Evolutionary conservation across 2,888 invertebrate species (phyloP), one percentile per base, ranked within the genome.

Genomic region (Drosophila monieri): DNA sequence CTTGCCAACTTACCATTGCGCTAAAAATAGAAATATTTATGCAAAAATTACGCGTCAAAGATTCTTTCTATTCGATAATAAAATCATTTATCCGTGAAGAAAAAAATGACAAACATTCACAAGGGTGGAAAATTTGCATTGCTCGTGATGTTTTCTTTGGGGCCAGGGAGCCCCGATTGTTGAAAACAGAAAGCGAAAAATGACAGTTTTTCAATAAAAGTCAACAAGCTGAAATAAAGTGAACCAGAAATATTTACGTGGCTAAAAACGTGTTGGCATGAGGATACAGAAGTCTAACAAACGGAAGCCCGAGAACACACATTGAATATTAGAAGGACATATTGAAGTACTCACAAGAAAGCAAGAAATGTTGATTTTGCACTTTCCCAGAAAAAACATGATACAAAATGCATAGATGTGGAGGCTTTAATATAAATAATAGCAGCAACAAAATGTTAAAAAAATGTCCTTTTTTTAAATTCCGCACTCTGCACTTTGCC

Each of bases 121-220:
- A 30, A 41, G 55, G 47, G 41, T 48, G 30, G 15, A 8, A 49
- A 62, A 54, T 65, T 77, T 57, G 44, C 61, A 56, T 62, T 41
- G 15, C 43, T 23, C 52, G 21, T 5, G n/a, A 12, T 6, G 23
- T 21, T 47, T 52, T 37, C 5, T 44, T 18, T 18, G 15, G 37
- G 30, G 15, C 41, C 30, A 54, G 27, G 12, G 21, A 30, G 21
- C 48, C 37, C 41, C 37, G 43, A 23, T 49, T 37, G 21, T 6
- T 52, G 37, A 41, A 54, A 51, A 25, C 54, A 43, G 43, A 57
- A 27, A 39, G 56, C 44, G 57, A 56, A 70, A 79, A 78, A 76
- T 73, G 68, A 35, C 59, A 71, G 62, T 69, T 73, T 77, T 78
- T 39, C 68, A 80, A 80, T 80, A 85, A 78, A 74, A 74, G 69